phyloP scores from a whole-genome alignment of 2,113 vertebrate species.

The Onychorhynchus coronatus region DNA sequence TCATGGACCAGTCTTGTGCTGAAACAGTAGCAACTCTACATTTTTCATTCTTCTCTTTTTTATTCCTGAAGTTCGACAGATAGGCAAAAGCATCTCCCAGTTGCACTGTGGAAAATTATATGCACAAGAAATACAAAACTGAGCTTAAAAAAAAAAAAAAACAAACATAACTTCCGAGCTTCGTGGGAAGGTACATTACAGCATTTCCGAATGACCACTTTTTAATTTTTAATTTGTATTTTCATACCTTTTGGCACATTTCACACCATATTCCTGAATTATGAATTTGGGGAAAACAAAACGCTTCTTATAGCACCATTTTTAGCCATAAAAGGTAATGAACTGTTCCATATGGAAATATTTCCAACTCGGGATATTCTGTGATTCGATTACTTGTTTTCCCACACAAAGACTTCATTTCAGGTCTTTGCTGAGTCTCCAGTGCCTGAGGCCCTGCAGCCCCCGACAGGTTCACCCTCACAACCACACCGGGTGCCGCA shows the following conservation, averaged over 20 bases:
- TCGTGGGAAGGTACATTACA: background rate
- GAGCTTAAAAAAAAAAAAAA: background rate
- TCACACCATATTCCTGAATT: background rate
- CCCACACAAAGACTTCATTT: background rate
- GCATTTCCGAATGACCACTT: background rate
- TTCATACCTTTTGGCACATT: background rate
- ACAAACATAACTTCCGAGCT: background rate
- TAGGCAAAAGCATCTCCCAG: background rate
- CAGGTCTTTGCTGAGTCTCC: background rate
- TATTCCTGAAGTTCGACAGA: background rate
- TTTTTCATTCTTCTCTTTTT: accelerated
- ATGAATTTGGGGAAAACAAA: background rate
- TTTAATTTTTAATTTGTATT: background rate
- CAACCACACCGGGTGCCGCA: accelerated
- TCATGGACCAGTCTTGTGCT: accelerated
- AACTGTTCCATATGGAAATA: accelerated
- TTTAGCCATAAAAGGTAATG: background rate
- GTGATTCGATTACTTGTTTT: background rate
- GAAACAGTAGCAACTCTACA: background rate
- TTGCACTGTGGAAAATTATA: background rate
- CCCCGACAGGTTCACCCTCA: accelerated
- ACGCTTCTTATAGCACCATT: background rate
- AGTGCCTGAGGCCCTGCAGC: accelerated
- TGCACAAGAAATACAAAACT: background rate
- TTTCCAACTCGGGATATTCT: background rate